Base-by-base conservation (phyloP, 2,113 vertebrate species). In the Ahaetulla prasina region DNA sequence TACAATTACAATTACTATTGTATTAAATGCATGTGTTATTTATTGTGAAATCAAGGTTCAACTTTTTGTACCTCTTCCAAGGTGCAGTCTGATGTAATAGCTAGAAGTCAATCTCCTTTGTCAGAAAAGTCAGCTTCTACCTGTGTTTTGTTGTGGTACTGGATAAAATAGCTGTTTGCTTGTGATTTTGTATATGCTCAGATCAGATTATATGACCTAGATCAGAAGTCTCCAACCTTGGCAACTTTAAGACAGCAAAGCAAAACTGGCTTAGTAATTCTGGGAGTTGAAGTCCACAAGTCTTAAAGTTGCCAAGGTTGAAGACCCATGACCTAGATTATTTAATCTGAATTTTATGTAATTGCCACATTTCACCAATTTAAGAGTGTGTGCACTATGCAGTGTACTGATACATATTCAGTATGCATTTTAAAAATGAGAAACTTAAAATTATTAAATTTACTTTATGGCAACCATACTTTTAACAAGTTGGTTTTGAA, bases 361-460 rank as follows among this genome's bases (percentile, higher is more conserved):
- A 27, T 27, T 60, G 57, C 25, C 57, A 74, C 12, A 35, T 74
- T 35, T 14, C 2, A 74, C n/a, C 63, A 35, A 74, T 0, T 35
- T 74, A 74, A 74, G n/a, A n/a, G n/a, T n/a, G n/a, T n/a, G 14
- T 35, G n/a, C 14, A 35, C 16, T 35, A 74, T n/a, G n/a, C n/a
- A 74, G 14, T 74, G 35, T 35, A 14, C 63, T 68, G 30, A 35
- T 16, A 5, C 30, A 68, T 68, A 68, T 68, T 68, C 4, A 16
- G 63, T 12, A 86, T n/a, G 27, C 89, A 16, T 89, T 89, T 94
- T 89, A 95, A 94, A 68, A 90, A 88, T 90, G 89, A 55, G 55
- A 55, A 89, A 68, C 30, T 45, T 11, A 60, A 20, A 18, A 14
- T 92, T 55, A 89, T 93, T 91, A 57, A 12, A 1, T 92, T 53